Evolutionary conservation across 2,888 invertebrate genomes (phyloP), one percentile per base, ranked within the genome.

Genomic region (Lasioglossum calceatum): DNA sequence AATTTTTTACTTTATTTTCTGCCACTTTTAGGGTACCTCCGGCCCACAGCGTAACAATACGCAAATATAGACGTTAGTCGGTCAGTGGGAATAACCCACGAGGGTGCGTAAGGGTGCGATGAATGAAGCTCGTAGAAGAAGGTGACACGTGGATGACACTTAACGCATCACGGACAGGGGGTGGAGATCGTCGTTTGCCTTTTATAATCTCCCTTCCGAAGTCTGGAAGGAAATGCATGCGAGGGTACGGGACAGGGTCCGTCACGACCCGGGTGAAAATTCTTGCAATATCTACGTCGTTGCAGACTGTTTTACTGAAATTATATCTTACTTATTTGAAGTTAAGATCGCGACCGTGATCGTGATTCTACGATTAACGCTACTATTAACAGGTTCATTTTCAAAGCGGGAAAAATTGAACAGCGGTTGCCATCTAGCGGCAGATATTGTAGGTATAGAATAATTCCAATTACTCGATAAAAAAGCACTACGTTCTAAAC

Each of bases 71-170:
- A 10, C 78, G 89, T 77, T 72, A 89, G 81, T 89, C 89, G 89
- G 89, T 89, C 89, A 89, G 50, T 84, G 72, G 89, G 82, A 83
- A 81, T 81, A 71, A 80, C 73, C 75, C 64, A 14, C 44, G 78
- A 83, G 87, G 88, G 89, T 81, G 81, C 74, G 82, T 79, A 81
- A 87, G 87, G 81, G 87, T 77, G 81, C 78, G 64, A 87, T 88
- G 88, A 88, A 88, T 88, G 85, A 82, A 82, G 72, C 50, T 67
- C 54, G 58, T 77, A 73, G 64, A 77, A 64, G 77, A 64, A 16
- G 80, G 85, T 77, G 81, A 80, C 81, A 77, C 78, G 81, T 87
- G 58, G 75, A 64, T 74, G 79, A 74, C 84, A 79, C 87, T 87
- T 84, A 32, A 81, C 58, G 32, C 75, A 67, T 84, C 39, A 23